Percentiles rank a stretch among this genome's conserved stretches.
These are phyloP conservation scores for Brachyopa scutellaris DNA, from an alignment of 2,888 invertebrate species.

Conservation along the genomic window DNA sequence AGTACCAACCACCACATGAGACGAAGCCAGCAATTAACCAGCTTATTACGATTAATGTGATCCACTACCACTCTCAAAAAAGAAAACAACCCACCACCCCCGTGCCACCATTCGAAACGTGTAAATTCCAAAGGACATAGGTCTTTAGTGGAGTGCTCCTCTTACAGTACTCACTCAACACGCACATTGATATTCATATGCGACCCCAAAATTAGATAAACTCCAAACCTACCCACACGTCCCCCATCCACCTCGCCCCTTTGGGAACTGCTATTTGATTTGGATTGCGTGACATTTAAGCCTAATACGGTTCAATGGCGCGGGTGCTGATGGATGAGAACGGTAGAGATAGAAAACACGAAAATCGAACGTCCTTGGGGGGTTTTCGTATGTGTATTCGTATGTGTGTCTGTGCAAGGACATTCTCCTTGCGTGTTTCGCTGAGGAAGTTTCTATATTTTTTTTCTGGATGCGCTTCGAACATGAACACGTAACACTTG, in stretches of 20 bases:
- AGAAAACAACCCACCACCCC: too few relatives aligned
- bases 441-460: background rate
- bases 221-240: background rate
- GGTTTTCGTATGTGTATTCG: too few relatives aligned
- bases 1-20: constrained; percentile 11
- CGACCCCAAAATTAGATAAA: background rate
- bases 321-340: too few relatives aligned
- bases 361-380: constrained; percentile 50
- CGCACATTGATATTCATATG: constrained; percentile 39
- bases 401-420: too few relatives aligned
- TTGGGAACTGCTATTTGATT: constrained; percentile 50
- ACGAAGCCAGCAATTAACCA: constrained; percentile 60
- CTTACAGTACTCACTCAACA: constrained; percentile 4
- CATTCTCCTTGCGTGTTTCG: too few relatives aligned
- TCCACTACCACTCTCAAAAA: too few relatives aligned
- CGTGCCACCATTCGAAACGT: background rate
- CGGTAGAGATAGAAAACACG: background rate
- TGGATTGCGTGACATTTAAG: constrained; percentile 64
- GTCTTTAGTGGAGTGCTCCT: constrained; percentile 20
- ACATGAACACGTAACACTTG: constrained; percentile 34
- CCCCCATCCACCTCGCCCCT: background rate
- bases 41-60: constrained; percentile 61
- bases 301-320: constrained; percentile 35
- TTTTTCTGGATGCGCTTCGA: background rate
- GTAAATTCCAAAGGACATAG: constrained; percentile 32